Conservation (phyloP, 2,797 vertebrate genomes). For the Pseudochromis fuscus region DNA sequence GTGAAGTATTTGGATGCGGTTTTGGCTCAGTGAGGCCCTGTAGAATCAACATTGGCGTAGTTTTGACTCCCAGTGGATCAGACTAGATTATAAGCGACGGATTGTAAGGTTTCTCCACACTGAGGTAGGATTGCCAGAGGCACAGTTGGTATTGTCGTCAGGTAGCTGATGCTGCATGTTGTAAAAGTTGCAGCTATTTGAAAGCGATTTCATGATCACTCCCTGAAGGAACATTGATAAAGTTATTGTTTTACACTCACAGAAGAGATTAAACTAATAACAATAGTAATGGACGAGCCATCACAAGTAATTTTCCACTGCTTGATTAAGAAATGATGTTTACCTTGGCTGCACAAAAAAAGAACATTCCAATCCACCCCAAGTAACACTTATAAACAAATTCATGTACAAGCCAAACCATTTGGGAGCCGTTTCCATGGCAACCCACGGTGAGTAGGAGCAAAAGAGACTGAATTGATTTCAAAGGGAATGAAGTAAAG, state of each 20-base stretch:
- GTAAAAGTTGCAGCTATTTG: slow-evolving; percentile 12
- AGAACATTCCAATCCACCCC: slow-evolving; percentile 67
- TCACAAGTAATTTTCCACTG: slow-evolving; percentile 6
- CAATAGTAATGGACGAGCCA: not conserved
- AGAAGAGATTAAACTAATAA: not conserved
- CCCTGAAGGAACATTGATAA: not conserved
- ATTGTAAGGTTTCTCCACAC: slow-evolving; percentile 43
- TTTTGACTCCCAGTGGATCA: slow-evolving; percentile 65
- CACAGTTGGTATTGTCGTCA: not conserved
- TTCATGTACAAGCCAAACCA: slow-evolving; percentile 75
- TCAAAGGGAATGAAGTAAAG: slow-evolving; percentile 77
- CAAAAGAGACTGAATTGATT: slow-evolving; percentile 76
- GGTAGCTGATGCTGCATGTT: slow-evolving; percentile 22
- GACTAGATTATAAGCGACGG: slow-evolving; percentile 60
- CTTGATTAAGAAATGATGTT: slow-evolving; percentile 55
- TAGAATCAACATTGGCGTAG: slow-evolving; percentile 49
- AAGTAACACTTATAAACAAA: slow-evolving; percentile 77
- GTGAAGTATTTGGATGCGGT: slow-evolving; percentile 54
- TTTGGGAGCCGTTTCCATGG: slow-evolving; percentile 81
- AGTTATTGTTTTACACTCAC: not conserved
- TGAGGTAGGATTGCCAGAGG: slow-evolving; percentile 26
- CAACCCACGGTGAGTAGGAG: slow-evolving; percentile 80
- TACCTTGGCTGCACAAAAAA: slow-evolving; percentile 60
- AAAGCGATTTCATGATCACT: slow-evolving; percentile 8
- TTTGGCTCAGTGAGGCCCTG: slow-evolving; percentile 40